Base-by-base conservation (phyloP, 2,888 invertebrate genomes). In the Eupithecia pulchellata region DNA sequence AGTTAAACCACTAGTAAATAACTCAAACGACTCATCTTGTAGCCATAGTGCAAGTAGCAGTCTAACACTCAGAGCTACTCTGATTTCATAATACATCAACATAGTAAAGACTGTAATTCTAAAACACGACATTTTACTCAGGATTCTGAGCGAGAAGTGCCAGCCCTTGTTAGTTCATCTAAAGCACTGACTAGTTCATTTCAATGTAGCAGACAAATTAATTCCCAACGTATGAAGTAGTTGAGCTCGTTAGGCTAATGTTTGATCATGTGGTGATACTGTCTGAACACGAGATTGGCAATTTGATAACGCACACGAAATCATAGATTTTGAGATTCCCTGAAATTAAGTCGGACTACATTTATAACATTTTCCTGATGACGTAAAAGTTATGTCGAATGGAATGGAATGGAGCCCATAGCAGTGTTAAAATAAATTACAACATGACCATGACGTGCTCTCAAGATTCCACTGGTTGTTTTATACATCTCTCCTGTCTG, bases 161-260 rank as follows among this genome's bases (percentile, higher is more conserved):
- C 69, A 67, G 66, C 65, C 65, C 73, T 58, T 66, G 75, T 69
- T 74, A 61, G 68, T 65, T 58, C 58, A 57, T 66, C 74, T 39
- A 68, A 75, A 73, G 71, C 64, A 66, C 72, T 66, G 73, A 66
- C 71, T 74, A 68, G 74, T 69, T 77, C 73, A 72, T 74, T 74
- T 73, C 63, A 76, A 78, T 69, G 69, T 71, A 65, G 69, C 67
- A 75, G 76, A 79, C 78, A 75, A 78, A 81, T 80, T 81, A 83
- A 85, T 84, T 82, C 76, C 79, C 77, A 80, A 82, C 81, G 76
- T 86, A 85, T 85, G 81, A 86, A 83, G 83, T 81, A 79, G 83
- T 84, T 84, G 77, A 84, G 85, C 85, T 86, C 79, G 86, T 87
- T 89, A 87, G 81, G 77, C 77, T 77, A 79, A 80, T 82, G 83